Percentiles rank a stretch among this genome's conserved stretches.
Evolutionary conservation across 2,797 vertebrate species (phyloP).

Genomic region (Tapera naevia): DNA sequence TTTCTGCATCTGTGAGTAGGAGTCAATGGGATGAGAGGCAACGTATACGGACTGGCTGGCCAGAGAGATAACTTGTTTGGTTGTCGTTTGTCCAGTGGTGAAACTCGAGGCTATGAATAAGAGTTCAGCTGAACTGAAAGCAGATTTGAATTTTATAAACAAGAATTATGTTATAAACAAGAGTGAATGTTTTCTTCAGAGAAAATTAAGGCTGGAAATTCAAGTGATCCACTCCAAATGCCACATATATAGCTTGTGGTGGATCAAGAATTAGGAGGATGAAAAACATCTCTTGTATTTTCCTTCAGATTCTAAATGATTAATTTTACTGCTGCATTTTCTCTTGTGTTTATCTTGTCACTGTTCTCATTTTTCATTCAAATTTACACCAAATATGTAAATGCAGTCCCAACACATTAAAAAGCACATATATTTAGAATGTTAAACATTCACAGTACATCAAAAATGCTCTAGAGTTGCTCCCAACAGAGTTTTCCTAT

Average conservation of each 20-base stretch:
- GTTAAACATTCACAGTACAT: conserved; percentile 70
- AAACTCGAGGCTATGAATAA: background rate
- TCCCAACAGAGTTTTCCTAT: conserved; percentile 65
- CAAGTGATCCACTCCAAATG: background rate
- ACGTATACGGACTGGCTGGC: accelerated
- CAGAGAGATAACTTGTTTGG: background rate
- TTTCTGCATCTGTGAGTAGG: background rate
- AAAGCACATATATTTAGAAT: conserved; percentile 70
- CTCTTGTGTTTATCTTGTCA: conserved; percentile 45
- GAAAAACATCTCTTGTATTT: background rate
- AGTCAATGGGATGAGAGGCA: background rate
- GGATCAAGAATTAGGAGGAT: background rate
- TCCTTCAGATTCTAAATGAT: conserved; percentile 26
- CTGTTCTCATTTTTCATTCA: conserved; percentile 59
- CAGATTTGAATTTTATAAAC: background rate
- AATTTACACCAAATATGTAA: conserved; percentile 61
- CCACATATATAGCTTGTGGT: background rate
- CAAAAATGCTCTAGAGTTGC: conserved; percentile 51
- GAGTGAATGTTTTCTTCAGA: background rate
- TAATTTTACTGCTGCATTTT: conserved; percentile 31
- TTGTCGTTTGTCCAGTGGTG: background rate
- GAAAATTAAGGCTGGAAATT: background rate
- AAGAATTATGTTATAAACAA: background rate
- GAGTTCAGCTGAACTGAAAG: background rate
- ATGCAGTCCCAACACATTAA: conserved; percentile 68